Percentiles rank a stretch among this genome's conserved stretches.
phyloP scores from a whole-genome alignment of 2,797 vertebrate species.

The Sphaeramia orbicularis region DNA sequence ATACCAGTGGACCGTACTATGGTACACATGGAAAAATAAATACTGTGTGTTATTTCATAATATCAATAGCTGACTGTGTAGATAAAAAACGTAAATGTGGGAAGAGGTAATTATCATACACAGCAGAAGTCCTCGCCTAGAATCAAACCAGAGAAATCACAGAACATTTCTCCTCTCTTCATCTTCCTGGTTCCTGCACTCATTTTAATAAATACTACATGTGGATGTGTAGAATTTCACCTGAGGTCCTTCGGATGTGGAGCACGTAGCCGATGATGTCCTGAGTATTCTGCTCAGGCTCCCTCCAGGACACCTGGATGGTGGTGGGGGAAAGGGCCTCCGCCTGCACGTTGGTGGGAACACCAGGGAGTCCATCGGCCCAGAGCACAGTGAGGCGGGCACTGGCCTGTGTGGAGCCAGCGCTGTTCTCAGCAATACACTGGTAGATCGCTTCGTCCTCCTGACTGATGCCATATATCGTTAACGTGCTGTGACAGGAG shows the following conservation, averaged over 20 bases:
- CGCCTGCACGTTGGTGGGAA: constrained; percentile 88
- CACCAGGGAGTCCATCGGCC: constrained; percentile 93
- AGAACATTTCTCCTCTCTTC: no score
- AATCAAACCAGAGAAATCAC: no score
- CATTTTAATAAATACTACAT: no score
- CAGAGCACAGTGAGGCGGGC: constrained; percentile 96
- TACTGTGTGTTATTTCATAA: no score
- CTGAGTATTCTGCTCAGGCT: constrained; percentile 92
- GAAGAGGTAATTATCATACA: no score
- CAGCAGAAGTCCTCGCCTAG: no score
- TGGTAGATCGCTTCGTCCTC: constrained; percentile 99
- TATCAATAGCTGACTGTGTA: no score
- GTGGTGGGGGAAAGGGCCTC: constrained; percentile 90
- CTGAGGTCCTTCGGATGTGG: constrained; percentile 93
- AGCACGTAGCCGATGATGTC: constrained; percentile 98
- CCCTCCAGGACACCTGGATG: constrained; percentile 95
- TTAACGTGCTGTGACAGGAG: constrained; percentile 88
- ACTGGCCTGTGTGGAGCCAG: constrained; percentile 95
- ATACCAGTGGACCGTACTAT: no score
- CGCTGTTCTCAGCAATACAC: constrained; percentile 97
- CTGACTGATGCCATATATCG: constrained; percentile 92
- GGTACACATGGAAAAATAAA: no score
- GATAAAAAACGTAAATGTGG: no score
- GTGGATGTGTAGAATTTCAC: constrained; percentile 69
- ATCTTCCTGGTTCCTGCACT: no score